Evolutionary conservation across 2,888 invertebrate species (phyloP).

Genomic region (Drosophila longiperda): DNA sequence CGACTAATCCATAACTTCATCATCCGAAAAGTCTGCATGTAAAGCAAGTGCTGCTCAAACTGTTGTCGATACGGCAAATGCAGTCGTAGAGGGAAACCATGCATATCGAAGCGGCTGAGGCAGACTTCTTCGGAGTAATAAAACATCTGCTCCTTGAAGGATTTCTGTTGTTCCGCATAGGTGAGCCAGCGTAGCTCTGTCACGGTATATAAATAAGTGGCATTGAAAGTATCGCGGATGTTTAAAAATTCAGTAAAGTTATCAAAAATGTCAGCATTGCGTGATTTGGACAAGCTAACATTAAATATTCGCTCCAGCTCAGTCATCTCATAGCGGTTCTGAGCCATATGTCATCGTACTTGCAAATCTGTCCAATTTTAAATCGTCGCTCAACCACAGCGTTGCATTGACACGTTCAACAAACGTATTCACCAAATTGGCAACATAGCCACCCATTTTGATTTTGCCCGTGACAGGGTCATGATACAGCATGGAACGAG

Average conservation of each 20-base stretch:
- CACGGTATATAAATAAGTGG: slow-evolving; percentile 47
- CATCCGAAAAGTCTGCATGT: slow-evolving; percentile 43
- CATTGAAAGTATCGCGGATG: slow-evolving; percentile 47
- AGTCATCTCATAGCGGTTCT: slow-evolving; percentile 4
- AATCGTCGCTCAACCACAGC: neutral
- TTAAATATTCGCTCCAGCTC: neutral
- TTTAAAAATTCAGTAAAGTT: slow-evolving; percentile 18
- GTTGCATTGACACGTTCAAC: slow-evolving; percentile 59
- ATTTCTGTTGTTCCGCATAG: slow-evolving; percentile 57
- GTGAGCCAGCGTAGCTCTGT: slow-evolving; percentile 44
- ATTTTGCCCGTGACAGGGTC: slow-evolving; percentile 18
- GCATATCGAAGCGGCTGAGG: slow-evolving; percentile 14
- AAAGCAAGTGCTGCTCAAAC: slow-evolving; percentile 52
- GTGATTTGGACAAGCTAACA: neutral
- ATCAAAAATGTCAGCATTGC: neutral
- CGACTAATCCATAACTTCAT: slow-evolving; percentile 26
- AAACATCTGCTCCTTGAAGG: slow-evolving; percentile 45
- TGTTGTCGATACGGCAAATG: slow-evolving; percentile 56
- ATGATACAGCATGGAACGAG: slow-evolving; percentile 52
- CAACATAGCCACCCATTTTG: slow-evolving; percentile 53
- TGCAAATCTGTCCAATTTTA: neutral
- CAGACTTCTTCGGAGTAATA: slow-evolving; percentile 51
- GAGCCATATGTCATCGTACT: slow-evolving; percentile 13
- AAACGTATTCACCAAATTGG: slow-evolving; percentile 48
- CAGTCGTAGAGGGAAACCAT: slow-evolving; percentile 41